Conservation (phyloP, 2,113 vertebrate species). For the Ictalurus furcatus region DNA sequence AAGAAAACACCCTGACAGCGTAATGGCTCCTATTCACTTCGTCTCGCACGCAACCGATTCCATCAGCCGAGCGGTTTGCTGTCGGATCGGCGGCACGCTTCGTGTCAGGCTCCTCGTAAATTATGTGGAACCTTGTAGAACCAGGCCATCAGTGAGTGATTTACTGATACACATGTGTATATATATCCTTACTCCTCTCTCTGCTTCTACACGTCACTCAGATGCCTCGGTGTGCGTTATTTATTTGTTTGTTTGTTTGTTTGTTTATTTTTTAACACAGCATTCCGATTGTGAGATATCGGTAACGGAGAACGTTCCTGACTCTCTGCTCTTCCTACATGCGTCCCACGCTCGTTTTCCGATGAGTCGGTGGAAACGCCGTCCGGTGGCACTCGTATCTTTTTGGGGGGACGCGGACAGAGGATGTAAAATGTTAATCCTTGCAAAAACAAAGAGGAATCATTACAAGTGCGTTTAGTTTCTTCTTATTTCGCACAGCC, state of each 20-base stretch:
- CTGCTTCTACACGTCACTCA: not conserved
- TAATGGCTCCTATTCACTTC: constrained; percentile 19
- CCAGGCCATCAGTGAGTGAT: not conserved
- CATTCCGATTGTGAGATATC: not conserved
- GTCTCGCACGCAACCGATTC: constrained; percentile 16
- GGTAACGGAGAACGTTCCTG: not conserved
- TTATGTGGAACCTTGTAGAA: not conserved
- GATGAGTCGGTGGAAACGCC: not conserved
- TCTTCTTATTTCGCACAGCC: too few relatives aligned
- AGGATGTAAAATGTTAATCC: too few relatives aligned
- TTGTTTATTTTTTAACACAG: too few relatives aligned
- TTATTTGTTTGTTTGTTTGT: not conserved
- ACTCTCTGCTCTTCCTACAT: not conserved
- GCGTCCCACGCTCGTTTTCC: not conserved
- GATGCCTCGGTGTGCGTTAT: not conserved
- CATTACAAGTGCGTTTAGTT: too few relatives aligned
- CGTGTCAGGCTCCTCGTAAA: not conserved
- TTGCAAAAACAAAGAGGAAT: too few relatives aligned
- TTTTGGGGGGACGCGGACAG: not conserved
- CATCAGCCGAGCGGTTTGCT: constrained; percentile 8
- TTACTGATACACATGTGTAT: too few relatives aligned
- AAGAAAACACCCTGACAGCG: constrained; percentile 33
- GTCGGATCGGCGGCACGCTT: not conserved
- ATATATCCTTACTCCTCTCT: not conserved
- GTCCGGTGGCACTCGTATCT: not conserved